A percentile compares a stretch with the other conserved stretches of the same genome.
Conservation (phyloP, 1,140 invertebrate genomes). For the Zophobas atratus region DNA sequence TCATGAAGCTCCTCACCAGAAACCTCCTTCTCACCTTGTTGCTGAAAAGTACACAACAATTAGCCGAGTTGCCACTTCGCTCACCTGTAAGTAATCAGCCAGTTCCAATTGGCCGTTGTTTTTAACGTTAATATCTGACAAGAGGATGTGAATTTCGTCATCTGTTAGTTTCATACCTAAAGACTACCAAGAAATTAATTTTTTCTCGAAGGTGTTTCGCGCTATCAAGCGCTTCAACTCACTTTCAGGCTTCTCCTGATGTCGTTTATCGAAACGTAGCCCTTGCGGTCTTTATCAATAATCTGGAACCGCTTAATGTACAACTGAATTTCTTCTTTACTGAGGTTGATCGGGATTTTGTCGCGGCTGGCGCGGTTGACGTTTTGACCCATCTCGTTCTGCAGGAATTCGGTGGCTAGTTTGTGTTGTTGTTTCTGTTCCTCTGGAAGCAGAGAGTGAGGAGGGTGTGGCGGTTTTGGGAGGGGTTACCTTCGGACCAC, state of each 20-base stretch:
- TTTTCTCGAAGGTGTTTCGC: background rate
- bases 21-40: constrained; percentile 90
- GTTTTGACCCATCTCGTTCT: constrained; percentile 96
- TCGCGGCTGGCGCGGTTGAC: constrained; percentile 91
- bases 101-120: constrained; percentile 82
- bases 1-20: constrained; percentile 97
- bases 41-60: constrained; percentile 74
- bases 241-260: constrained; percentile 96
- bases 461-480: no score
- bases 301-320: constrained; percentile 97
- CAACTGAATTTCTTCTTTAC: constrained; percentile 93
- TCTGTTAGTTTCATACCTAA: constrained; percentile 76
- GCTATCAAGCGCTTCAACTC: constrained; percentile 55
- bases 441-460: constrained; percentile 49
- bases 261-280: constrained; percentile 98
- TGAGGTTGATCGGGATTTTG: constrained; percentile 94
- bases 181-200: constrained; percentile 66
- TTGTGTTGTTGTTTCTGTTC: constrained; percentile 81
- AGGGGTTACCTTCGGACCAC: constrained; percentile 88
- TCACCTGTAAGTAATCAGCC: constrained; percentile 83
- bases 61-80: constrained; percentile 49
- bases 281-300: constrained; percentile 96
- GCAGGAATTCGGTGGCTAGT: constrained; percentile 86
- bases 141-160: constrained; percentile 76
- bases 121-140: constrained; percentile 77